Base-by-base conservation (phyloP, 2,888 invertebrate species). In the Parapristionchus giblindavisi region DNA sequence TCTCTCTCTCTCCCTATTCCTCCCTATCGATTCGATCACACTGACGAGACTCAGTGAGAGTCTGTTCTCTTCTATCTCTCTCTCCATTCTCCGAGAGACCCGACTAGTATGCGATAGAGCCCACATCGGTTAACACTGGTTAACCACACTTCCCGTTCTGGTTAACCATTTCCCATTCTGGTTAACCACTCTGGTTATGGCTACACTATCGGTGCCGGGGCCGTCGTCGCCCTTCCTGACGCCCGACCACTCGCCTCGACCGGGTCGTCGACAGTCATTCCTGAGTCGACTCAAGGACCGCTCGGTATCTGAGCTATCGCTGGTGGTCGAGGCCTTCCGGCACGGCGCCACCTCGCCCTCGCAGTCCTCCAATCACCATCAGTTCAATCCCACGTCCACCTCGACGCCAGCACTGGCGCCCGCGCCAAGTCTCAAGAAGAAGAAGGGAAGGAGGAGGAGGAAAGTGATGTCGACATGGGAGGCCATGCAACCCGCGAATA, bases 401-500 rank as follows among this genome's bases (percentile, higher is more conserved):
- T 73, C 73, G 29, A 61, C 60, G 21, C 60, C 73, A 8, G 60
- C 61, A 6, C 60, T 61, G 17, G 29, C 36, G 38, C 56, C 71
- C 1, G 54, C 58, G 5, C 60, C 60, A 0, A 36, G 36, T 21
- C 29, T 60, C 32, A 61, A 61, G 61, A 73, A 75, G 70, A 81
- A 80, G 65, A 79, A 78, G 51, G 77, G 81, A 24, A 66, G 80
- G 38, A 51, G 81, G 56, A 54, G 82, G 43, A 68, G 80, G 65
- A 79, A 79, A 54, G 77, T 81, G 14, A 81, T 80, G 76, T 80
- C 78, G 54, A 81, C 81, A 24, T 83, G 82, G 84, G 74, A 75
- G 58, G 78, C 82, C 5, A 81, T 85, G 77, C 81, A 83, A 52
- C 86, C 86, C 8, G 78, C 78, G 2, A 82, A 85, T 68, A 43